Base-by-base conservation (phyloP, 2,113 vertebrate genomes). In the Taurulus bubalis region DNA sequence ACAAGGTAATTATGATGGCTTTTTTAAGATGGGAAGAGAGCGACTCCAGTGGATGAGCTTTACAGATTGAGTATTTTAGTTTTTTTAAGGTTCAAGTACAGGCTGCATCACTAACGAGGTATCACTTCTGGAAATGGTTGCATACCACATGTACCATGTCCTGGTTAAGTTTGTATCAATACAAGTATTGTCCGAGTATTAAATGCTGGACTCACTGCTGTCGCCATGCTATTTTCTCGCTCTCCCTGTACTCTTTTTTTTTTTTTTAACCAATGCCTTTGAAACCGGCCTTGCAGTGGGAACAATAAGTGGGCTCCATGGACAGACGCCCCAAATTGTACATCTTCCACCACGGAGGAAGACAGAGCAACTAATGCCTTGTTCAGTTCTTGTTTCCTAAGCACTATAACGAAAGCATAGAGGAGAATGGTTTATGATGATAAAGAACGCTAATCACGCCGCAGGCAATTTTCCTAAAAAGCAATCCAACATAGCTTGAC, bases 391-490 rank as follows among this genome's bases (percentile, higher is more conserved):
- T 38, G 66, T 77, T 84, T 79, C 51, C 28, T 56, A 56, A 80
- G 71, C 68, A 40, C 64, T 45, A 8, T 9, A 64, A 32, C 28
- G 4, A 15, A 75, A 32, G 58, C 59, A 28, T 3, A 68, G 63
- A 40, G 20, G 34, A 75, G 56, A 30, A 77, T 53, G 16, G 22
- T 71, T 85, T 76, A 47, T 70, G 71, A 73, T 49, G n/a, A 32
- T 26, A 69, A 55, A 78, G 81, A 59, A 14, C 45, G 68, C 20
- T 74, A 84, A 74, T 77, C 78, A 71, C 9, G 11, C 40, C 56
- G 40, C 12, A 20, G 77, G 68, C 63, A 71, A 64, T 28, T 82
- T 76, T 85, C 77, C 79, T 59, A 79, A 87, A 85, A 63, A 83
- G 70, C 81, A 73, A 56, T 42, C 38, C 22, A 55, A 56, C 56